Conservation (phyloP, 2,113 vertebrate genomes). For the Balaenoptera acutorostrata region DNA sequence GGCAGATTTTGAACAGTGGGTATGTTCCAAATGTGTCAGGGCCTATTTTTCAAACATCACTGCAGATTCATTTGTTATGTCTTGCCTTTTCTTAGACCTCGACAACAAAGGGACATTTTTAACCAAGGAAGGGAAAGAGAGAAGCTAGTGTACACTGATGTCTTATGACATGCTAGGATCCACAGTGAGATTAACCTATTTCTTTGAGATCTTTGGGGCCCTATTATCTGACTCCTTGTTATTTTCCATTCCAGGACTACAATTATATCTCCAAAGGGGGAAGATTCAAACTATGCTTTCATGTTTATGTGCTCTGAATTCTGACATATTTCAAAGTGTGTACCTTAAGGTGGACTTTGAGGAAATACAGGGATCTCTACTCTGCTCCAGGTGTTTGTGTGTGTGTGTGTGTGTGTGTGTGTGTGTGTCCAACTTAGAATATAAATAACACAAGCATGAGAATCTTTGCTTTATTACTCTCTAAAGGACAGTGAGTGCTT, state of each 20-base stretch:
- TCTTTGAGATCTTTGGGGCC: constrained; percentile 44
- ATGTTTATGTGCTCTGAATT: constrained; percentile 2
- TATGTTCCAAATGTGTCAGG: constrained; percentile 74
- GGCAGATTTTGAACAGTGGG: constrained; percentile 71
- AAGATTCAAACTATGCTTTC: background rate
- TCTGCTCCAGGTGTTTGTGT: background rate
- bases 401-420: background rate
- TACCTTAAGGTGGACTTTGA: background rate
- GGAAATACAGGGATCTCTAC: background rate
- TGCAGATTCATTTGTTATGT: constrained; percentile 61
- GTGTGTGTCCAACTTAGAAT: background rate
- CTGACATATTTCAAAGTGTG: background rate
- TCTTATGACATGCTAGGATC: constrained; percentile 51
- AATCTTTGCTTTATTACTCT: background rate
- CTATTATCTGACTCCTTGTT: constrained; percentile 32
- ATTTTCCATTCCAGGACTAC: background rate
- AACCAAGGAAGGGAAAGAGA: constrained; percentile 48
- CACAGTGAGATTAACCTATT: constrained; percentile 57
- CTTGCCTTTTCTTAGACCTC: constrained; percentile 66
- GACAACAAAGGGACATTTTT: constrained; percentile 63
- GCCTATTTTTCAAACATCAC: constrained; percentile 73
- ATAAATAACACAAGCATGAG: background rate
- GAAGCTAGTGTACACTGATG: constrained; percentile 33
- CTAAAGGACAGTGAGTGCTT: background rate
- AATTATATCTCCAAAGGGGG: constrained; percentile 28